Conservation (phyloP, 35 echinoderm and acorn worm genomes). For the Diadema setosum region DNA sequence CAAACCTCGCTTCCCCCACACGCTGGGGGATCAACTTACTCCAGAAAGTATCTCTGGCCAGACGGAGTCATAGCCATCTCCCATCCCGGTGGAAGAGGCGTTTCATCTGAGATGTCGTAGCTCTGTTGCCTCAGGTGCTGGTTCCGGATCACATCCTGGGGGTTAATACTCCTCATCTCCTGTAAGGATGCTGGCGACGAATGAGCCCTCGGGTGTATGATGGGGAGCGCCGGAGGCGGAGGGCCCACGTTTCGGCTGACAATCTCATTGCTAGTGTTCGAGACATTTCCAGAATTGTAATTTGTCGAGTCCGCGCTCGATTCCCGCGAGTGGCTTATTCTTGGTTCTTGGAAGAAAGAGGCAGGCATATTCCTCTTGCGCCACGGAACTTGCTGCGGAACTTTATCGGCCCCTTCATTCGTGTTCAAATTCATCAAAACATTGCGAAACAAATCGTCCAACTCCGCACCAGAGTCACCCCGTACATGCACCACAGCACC, state of each 20-base stretch:
- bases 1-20: not conserved
- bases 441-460: slow-evolving; percentile 73
- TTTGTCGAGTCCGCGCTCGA: slow-evolving; percentile 81
- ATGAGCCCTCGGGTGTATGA: slow-evolving; percentile 65
- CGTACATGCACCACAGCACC: slow-evolving; percentile 64
- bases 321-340: slow-evolving; percentile 57
- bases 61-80: slow-evolving; percentile 68
- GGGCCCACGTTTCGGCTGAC: slow-evolving; percentile 26
- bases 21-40: slow-evolving; percentile 50
- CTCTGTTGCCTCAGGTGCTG: slow-evolving; percentile 84
- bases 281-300: slow-evolving; percentile 49
- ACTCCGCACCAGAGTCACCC: slow-evolving; percentile 66
- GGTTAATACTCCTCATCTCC: slow-evolving; percentile 49
- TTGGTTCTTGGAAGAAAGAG: slow-evolving; percentile 81
- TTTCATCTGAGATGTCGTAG: slow-evolving; percentile 64
- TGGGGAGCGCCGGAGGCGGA: slow-evolving; percentile 39
- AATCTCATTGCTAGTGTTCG: slow-evolving; percentile 23
- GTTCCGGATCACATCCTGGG: slow-evolving; percentile 49
- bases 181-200: slow-evolving; percentile 75
- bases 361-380: slow-evolving; percentile 70
- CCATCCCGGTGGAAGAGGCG: slow-evolving; percentile 75
- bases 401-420: not conserved
- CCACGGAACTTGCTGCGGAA: slow-evolving; percentile 53
- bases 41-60: slow-evolving; percentile 82
- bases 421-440: slow-evolving; percentile 68